Evolutionary conservation across 2,113 vertebrate species (phyloP), one percentile per base, ranked within the genome.

Genomic region (Saccopteryx leptura): DNA sequence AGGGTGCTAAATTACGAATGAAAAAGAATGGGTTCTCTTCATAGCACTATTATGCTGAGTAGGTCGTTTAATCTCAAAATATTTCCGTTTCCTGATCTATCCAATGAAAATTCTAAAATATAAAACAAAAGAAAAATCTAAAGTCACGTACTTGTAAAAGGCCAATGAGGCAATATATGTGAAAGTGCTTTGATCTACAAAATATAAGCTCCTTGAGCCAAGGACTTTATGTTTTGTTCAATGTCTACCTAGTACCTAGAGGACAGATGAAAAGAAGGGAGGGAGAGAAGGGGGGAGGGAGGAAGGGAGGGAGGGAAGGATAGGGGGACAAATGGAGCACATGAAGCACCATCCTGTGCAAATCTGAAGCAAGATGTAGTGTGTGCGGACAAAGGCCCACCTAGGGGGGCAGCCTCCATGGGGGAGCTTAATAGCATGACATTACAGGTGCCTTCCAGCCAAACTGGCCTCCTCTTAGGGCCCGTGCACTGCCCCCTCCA

Each of bases 1-100:
- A 93, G 13, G 26, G 26, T 69, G 18, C 65, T 85, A 80, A 83
- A 63, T 48, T 31, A 85, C 52, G 4, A 76, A 56, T 15, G 24
- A 90, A 90, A 88, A 94, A 58, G 19, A 72, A 28, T 54, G 85
- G 4, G 63, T n/a, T 89, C 61, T 83, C 26, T 81, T 89, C 14
- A 3, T 13, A 52, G 61, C 63, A 90, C 6, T 90, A 46, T 91
- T 87, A 78, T 19, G 68, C 61, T 33, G 33, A 4, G 26, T 19
- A 31, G 75, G 52, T 86, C 48, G 74, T 48, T 96, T 78, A 90
- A 82, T 74, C 39, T 89, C 21, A 65, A 92, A 95, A 56, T 84
- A 72, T 65, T 31, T 88, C 26, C 8, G 9, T 89, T 85, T 82
- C 69, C 80, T 95, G 39, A 39, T 79, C 80, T 61, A 71, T 19